Conservation (phyloP, 2,888 invertebrate genomes). For the Epinotia ramella region DNA sequence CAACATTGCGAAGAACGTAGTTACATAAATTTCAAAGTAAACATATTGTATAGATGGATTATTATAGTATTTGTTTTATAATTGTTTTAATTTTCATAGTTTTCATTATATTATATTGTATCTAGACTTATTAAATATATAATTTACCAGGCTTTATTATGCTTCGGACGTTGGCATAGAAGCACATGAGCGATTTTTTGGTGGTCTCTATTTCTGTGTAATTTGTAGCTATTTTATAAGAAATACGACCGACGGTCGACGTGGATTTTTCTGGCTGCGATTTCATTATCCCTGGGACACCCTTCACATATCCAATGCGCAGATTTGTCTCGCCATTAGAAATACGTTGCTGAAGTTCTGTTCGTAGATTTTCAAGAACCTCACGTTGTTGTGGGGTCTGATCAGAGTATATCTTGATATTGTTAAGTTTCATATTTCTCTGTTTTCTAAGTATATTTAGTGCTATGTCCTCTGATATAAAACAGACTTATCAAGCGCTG, state of each 20-base stretch:
- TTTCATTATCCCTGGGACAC: constrained; percentile 2
- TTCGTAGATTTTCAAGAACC: constrained; percentile 1
- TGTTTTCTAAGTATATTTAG: too few species aligned
- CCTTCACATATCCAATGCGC: constrained; percentile 18
- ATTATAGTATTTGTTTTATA: too few species aligned
- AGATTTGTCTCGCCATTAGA: constrained; percentile 20
- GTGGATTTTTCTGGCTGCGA: constrained; percentile 15
- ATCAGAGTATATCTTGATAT: constrained; percentile 21
- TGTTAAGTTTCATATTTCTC: constrained; percentile 9
- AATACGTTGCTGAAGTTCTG: constrained; percentile 15
- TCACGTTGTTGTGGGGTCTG: constrained; percentile 19
- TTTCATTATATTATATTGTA: too few species aligned
- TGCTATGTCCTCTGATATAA: too few species aligned
- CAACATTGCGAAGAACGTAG: too few species aligned
- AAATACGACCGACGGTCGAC: constrained; percentile 14
- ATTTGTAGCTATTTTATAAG: constrained; percentile 15
- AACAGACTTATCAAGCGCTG: too few species aligned
- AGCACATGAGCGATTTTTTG: constrained; percentile 21
- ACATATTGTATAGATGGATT: too few species aligned
- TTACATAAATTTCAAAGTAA: too few species aligned
- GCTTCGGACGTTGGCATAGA: constrained; percentile 37
- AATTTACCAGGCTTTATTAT: too few species aligned
- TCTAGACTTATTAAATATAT: too few species aligned
- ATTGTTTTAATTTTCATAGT: too few species aligned
- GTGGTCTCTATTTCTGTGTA: constrained; percentile 2